Conservation (phyloP, 2,113 vertebrate species). For the Tychaedon coryphoeus region DNA sequence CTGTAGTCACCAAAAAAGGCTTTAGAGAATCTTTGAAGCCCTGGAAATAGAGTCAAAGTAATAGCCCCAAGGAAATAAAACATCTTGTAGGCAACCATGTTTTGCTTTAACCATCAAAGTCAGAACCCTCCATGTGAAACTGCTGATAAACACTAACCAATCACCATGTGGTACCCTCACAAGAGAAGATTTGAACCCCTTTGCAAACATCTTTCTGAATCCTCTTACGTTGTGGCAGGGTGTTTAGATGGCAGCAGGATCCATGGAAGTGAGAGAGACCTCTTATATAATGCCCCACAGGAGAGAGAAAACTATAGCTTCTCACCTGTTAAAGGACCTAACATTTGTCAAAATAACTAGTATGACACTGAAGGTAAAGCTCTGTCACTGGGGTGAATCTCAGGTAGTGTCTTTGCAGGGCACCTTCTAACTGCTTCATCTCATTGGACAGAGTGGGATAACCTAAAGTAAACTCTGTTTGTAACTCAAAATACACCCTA, state of each 20-base stretch:
- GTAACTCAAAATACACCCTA: not conserved
- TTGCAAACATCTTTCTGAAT: not conserved
- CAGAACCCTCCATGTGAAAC: not conserved
- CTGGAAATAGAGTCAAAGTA: not conserved
- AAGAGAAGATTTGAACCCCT: not conserved
- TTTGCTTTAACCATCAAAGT: not conserved
- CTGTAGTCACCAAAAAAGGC: not conserved
- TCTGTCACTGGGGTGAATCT: not conserved
- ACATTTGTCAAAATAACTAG: not conserved
- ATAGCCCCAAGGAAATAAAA: not conserved
- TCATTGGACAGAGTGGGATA: not conserved
- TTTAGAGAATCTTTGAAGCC: not conserved
- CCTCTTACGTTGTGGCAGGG: not conserved
- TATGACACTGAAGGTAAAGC: not conserved
- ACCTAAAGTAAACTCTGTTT: not conserved
- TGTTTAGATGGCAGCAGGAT: not conserved
- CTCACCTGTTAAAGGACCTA: not conserved
- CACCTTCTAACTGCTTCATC: not conserved
- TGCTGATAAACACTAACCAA: not conserved
- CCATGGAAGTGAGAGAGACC: not conserved
- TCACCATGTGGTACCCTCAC: not conserved
- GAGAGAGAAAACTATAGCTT: not conserved
- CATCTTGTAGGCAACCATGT: not conserved
- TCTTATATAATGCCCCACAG: fast-evolving
- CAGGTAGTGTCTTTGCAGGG: not conserved